A percentile compares a stretch with the other conserved stretches of the same genome.
Evolutionary conservation across 2,113 vertebrate species (phyloP).

Genomic region (Astatotilapia flaviijosephi): DNA sequence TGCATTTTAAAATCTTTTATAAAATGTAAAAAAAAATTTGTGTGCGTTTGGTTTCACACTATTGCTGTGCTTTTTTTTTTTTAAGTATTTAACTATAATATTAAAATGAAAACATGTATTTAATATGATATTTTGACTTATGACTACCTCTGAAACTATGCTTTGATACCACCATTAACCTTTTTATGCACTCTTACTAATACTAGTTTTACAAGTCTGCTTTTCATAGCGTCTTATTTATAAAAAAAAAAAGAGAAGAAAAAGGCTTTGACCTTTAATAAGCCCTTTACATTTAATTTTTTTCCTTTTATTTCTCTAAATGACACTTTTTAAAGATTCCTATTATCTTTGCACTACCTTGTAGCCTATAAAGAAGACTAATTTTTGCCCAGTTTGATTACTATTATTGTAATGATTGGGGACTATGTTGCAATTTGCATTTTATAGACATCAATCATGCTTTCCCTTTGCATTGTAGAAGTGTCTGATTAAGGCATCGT

Average conservation of each 20-base stretch:
- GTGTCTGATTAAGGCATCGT: background rate
- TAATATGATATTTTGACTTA: background rate
- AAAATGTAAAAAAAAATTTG: too few species aligned
- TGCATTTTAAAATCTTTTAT: background rate
- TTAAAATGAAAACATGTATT: background rate
- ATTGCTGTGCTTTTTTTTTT: background rate
- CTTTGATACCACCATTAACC: background rate
- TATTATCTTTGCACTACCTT: background rate
- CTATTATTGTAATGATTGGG: background rate
- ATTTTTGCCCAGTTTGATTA: background rate
- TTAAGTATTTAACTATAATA: background rate
- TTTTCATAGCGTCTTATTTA: background rate
- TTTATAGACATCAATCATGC: background rate
- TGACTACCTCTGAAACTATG: background rate
- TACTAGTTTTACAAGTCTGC: background rate
- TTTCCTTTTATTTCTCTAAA: background rate
- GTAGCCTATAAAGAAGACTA: background rate
- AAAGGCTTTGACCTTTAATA: background rate
- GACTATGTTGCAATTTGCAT: background rate
- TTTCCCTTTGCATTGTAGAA: background rate
- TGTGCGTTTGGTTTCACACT: background rate
- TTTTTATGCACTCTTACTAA: background rate
- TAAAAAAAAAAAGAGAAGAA: fast-evolving
- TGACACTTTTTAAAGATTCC: fast-evolving
- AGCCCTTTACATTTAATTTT: background rate